phyloP scores from a whole-genome alignment of 2,113 vertebrate species.

The Hydrochoerus hydrochaeris region DNA sequence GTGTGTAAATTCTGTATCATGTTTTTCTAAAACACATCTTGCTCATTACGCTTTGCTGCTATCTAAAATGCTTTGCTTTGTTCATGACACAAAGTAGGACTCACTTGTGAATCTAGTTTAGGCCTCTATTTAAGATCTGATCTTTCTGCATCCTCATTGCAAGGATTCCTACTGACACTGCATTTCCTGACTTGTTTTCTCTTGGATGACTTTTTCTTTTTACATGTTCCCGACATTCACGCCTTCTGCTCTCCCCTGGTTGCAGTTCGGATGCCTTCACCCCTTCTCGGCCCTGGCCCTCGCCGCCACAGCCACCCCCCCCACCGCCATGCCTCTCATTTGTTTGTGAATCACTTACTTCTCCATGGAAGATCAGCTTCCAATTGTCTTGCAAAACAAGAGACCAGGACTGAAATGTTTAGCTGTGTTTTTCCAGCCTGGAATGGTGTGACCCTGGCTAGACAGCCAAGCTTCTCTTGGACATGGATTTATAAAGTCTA shows the following conservation, averaged over 20 bases:
- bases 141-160: background rate
- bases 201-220: background rate
- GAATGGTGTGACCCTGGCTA: background rate
- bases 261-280: background rate
- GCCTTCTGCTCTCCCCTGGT: background rate
- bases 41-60: background rate
- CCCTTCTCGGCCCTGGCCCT: background rate
- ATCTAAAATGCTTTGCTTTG: background rate
- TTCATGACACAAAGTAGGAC: background rate
- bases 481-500: background rate
- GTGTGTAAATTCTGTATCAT: background rate
- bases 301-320: no score
- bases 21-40: background rate
- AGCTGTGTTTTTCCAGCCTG: background rate
- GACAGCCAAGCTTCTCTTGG: background rate
- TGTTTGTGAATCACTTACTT: background rate
- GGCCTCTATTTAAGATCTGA: background rate
- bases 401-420: background rate
- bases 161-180: background rate
- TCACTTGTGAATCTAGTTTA: slow-evolving; percentile 8
- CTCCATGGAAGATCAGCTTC: background rate
- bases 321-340: background rate
- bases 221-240: background rate
- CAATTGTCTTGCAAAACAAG: background rate
- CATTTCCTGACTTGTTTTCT: background rate